A percentile compares a stretch with the other conserved stretches of the same genome.
Conservation (phyloP, 2,888 invertebrate species). For the Dynastes hyllus region DNA sequence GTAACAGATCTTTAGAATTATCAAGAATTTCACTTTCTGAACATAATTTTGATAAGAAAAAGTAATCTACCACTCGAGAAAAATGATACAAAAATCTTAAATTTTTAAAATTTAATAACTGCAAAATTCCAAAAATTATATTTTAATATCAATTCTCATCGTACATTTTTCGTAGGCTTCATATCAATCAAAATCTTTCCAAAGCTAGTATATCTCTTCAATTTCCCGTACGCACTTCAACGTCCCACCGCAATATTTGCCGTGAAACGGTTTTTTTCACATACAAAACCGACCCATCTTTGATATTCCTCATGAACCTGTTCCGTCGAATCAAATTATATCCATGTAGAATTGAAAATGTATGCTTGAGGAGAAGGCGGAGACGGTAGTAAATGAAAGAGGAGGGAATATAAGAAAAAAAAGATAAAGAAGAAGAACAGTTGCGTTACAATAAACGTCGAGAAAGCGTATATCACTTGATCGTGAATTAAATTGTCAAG, state of each 20-base stretch:
- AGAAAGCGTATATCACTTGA: conserved; percentile 44
- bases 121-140: no score
- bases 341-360: conserved; percentile 45
- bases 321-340: conserved; percentile 39
- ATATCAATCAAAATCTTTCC: no score
- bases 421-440: conserved; percentile 11
- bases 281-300: neutral
- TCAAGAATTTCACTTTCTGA: no score
- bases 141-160: no score
- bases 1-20: no score
- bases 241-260: neutral
- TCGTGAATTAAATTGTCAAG: conserved; percentile 53
- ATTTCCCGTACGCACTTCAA: conserved; percentile 2
- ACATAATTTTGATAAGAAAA: no score
- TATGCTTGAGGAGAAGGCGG: conserved; percentile 1
- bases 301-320: conserved; percentile 7
- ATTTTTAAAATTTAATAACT: no score
- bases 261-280: neutral
- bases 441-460: conserved; percentile 41
- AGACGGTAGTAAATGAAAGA: neutral
- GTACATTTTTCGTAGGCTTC: no score
- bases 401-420: neutral
- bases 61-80: no score
- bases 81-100: no score
- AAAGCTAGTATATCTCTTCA: no score